Evolutionary conservation across 1,140 invertebrate species (phyloP), one percentile per base, ranked within the genome.

Genomic region (Dendrolimus kikuchii): DNA sequence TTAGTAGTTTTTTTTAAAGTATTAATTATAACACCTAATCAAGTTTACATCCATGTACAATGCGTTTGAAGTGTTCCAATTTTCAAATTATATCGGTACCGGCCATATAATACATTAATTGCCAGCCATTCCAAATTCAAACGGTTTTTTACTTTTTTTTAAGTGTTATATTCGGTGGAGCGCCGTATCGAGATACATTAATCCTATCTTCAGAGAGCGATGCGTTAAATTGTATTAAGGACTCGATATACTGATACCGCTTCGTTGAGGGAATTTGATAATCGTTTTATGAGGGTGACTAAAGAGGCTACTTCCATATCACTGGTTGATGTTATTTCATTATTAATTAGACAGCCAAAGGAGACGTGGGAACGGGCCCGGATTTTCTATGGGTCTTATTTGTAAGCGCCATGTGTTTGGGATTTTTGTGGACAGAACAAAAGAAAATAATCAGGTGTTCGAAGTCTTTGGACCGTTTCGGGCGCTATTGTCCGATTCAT

Each of bases 221-320:
- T 71, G 68, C 81, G 76, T 81, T 80, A 80, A 86, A 81, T 81
- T 76, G 66, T 79, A 76, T 77, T 76, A 77, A 66, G 55, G 64
- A 67, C 59, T 57, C 60, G 62, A 71, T 68, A 70, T 64, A 70
- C 58, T 62, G 64, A 75, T 71, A 72, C 53, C 57, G 55, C 53
- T 50, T 74, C 69, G 67, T 53, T 51, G 59, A 57, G 68, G 78
- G 70, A 74, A 72, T 80, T 81, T 74, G 74, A 79, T 83, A 81
- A 85, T 85, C 74, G 81, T 81, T 83, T 85, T 83, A 85, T 78
- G 74, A 70, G 74, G 79, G 76, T 78, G 60, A 68, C 66, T 69
- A 66, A 71, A 74, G 68, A 76, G 67, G 70, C 68, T 74, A 75
- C 78, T 77, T 67, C 73, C 62, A 80, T 81, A 80, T 77, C 78